Evolutionary conservation across 2,888 invertebrate species (phyloP), one percentile per base, ranked within the genome.

Genomic region (Heliconius erato): DNA sequence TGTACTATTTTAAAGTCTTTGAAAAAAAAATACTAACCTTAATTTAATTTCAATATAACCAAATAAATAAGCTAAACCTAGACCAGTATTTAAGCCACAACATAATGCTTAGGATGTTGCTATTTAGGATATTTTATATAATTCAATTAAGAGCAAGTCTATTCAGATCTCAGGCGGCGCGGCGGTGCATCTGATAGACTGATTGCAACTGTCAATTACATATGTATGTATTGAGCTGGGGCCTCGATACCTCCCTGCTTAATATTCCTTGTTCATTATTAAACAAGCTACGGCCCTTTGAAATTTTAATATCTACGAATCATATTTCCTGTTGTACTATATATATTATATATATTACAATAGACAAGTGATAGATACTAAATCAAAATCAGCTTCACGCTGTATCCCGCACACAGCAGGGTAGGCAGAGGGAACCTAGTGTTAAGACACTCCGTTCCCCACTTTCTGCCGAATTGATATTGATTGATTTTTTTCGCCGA

Each of bases 171-270:
- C 67, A 28, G 28, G 40, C 65, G 78, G 67, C 40, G 40, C 65
- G 78, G 67, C 40, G 44, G 26, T 44, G 78, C 78, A 67, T 65
- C 40, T 78, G 67, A 78, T 78, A 67, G 78, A 78, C 78, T 78
- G 67, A 78, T 78, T 78, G 65, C 67, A 67, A 19, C 67, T 78
- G 78, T 78, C 78, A 78, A 78, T 78, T 78, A 78, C 78, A 78
- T 78, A 78, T 78, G 67, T 78, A 78, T 78, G 78, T 78, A 78
- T 67, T 44, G 44, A 67, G 26, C 28, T 12, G 26, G 40, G 26
- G 40, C 67, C 67, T 78, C 67, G 78, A 67, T 67, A 78, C 44
- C 26, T 44, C 19, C 44, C 78, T 78, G 49, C 67, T 78, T 78
- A 67, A 67, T 78, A 78, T 78, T 78, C 78, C 67, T 67, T 28